phyloP scores from a whole-genome alignment of 23 tunicate genomes.

The Ciona savignyi region DNA sequence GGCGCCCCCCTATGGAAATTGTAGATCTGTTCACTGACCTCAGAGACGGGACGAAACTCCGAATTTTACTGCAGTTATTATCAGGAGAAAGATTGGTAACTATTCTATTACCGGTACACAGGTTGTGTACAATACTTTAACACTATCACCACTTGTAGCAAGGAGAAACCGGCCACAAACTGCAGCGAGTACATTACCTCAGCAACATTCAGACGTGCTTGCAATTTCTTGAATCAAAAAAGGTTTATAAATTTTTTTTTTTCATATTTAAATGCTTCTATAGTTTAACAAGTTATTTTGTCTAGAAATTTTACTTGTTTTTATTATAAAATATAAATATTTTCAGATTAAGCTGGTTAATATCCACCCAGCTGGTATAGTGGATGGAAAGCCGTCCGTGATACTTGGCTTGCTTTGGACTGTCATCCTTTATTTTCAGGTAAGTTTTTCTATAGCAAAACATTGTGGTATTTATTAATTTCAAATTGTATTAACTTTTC shows the following conservation, averaged over 20 bases:
- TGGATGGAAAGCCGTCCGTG: conserved; percentile 90
- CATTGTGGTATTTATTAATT: background rate
- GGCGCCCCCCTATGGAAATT: conserved; percentile 81
- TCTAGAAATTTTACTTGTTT: background rate
- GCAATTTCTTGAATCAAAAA: conserved; percentile 62
- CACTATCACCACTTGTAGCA: conserved; percentile 15
- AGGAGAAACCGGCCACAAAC: conserved; percentile 57
- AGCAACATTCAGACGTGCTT: conserved; percentile 59
- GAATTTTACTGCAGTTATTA: conserved; percentile 58
- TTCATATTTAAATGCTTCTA: background rate
- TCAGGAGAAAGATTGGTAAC: conserved; percentile 88
- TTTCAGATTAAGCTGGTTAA: conserved; percentile 83
- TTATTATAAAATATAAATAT: too few species aligned
- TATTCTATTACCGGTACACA: background rate
- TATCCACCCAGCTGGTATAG: conserved; percentile 81
- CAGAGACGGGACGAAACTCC: conserved; percentile 76
- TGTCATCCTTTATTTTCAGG: conserved; percentile 93
- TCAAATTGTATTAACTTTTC: too few species aligned
- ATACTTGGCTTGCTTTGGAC: conserved; percentile 92
- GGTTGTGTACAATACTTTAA: too few species aligned
- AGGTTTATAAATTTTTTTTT: conserved; percentile 23
- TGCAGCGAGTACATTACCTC: conserved; percentile 58
- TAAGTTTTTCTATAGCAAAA: conserved; percentile 3
- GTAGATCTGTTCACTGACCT: conserved; percentile 64
- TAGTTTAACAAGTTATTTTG: background rate